Conservation (phyloP, 37 sponge, comb jelly and placozoan species). For the Cladorhizidae sp. region DNA sequence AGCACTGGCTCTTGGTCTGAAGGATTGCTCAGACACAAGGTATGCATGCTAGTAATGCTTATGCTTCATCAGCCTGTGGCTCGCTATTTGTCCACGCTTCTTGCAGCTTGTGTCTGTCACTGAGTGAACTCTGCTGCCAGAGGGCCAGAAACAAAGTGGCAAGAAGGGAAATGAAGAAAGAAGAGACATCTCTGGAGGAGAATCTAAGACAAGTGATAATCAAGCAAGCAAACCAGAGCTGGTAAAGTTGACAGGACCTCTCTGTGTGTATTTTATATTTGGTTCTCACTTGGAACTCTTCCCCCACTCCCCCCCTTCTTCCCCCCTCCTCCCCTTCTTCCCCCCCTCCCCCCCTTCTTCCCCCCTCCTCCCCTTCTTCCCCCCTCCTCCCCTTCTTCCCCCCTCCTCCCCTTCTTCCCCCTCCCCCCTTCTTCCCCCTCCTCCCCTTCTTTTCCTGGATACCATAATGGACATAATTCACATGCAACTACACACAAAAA, state of each 20-base stretch:
- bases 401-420: no score
- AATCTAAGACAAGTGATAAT: constrained; percentile 1
- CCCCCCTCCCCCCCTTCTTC: no score
- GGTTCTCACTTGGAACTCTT: neutral
- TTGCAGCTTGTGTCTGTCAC: constrained; percentile 41
- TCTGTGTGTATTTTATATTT: neutral
- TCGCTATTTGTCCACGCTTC: neutral
- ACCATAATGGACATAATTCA: no score
- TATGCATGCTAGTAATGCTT: neutral
- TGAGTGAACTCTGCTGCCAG: constrained; percentile 30
- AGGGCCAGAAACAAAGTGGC: neutral
- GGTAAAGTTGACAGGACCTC: neutral
- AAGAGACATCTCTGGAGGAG: constrained; percentile 20
- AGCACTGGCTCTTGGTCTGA: constrained; percentile 37
- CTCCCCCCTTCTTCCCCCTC: no score
- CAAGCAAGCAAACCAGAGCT: constrained; percentile 34
- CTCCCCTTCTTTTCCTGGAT: no score
- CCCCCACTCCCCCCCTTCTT: neutral
- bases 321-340: neutral
- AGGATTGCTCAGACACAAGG: constrained; percentile 70
- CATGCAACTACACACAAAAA: no score
- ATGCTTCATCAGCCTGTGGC: neutral
- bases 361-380: no score
- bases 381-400: no score
- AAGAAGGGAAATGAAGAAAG: constrained; percentile 16